These are phyloP conservation scores for Enteromius unitaeniatus DNA, from an alignment of 2,797 vertebrate genomes.

Conservation along the genomic window DNA sequence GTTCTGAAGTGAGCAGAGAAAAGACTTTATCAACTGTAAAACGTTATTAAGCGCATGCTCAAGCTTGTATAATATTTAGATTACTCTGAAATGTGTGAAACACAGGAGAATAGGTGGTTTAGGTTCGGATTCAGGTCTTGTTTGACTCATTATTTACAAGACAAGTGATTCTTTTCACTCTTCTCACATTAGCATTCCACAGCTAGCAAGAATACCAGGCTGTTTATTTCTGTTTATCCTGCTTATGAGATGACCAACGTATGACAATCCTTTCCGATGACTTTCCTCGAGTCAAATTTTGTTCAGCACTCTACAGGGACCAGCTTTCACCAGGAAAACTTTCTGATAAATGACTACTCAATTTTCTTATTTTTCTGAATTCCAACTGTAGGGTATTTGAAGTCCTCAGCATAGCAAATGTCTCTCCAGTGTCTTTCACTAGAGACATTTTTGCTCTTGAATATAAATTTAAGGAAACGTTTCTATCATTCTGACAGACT, in stretches of 20 bases:
- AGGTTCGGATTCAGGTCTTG: neutral
- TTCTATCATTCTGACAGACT: conserved; percentile 23
- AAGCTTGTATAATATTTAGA: neutral
- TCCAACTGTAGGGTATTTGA: conserved; percentile 4
- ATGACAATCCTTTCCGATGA: conserved; percentile 24
- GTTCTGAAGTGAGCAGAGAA: neutral
- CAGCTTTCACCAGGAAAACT: conserved; percentile 12
- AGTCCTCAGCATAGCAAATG: neutral
- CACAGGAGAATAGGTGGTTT: neutral
- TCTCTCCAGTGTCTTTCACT: neutral
- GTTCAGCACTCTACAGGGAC: conserved; percentile 6
- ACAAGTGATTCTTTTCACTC: conserved; percentile 7
- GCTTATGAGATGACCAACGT: conserved; percentile 4
- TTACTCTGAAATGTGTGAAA: neutral
- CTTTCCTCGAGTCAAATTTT: conserved; percentile 4
- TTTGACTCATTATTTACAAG: neutral
- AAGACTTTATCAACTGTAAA: neutral
- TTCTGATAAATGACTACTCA: conserved; percentile 19
- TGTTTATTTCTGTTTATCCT: conserved; percentile 4
- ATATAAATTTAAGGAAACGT: conserved; percentile 23
- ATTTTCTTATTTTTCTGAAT: conserved; percentile 25
- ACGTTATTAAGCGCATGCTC: neutral
- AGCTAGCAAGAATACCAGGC: neutral
- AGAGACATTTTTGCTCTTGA: conserved; percentile 10
- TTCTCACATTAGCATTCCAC: neutral